Percentiles rank a stretch among this genome's conserved stretches.
Conservation (phyloP, 2,113 vertebrate genomes). For the Macquaria ambigua region DNA sequence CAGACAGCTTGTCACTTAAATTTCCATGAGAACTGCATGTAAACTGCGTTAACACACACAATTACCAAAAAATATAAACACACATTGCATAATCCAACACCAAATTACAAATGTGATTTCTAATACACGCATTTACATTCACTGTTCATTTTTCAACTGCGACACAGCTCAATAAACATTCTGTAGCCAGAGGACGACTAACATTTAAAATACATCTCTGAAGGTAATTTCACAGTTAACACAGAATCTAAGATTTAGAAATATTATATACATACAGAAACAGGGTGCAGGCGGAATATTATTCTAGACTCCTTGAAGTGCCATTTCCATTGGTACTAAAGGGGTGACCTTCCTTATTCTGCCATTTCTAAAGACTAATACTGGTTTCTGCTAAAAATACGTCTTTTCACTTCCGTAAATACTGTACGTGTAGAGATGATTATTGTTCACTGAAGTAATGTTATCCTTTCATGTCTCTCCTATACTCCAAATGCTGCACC, state of each 20-base stretch:
- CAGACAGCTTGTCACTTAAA: not conserved
- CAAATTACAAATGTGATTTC: constrained; percentile 16
- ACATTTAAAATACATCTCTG: constrained; percentile 33
- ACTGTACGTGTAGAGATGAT: not conserved
- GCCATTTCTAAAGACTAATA: not conserved
- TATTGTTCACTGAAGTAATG: not conserved
- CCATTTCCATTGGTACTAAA: not conserved
- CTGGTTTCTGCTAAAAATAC: not conserved
- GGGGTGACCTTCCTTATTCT: too few relatives aligned
- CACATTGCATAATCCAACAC: not conserved
- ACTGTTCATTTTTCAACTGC: constrained; percentile 20
- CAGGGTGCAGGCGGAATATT: not conserved
- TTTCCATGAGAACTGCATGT: not conserved
- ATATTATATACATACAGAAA: constrained; percentile 10
- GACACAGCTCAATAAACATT: not conserved
- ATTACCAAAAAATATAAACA: not conserved
- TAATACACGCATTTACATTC: constrained; percentile 13
- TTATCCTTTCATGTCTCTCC: not conserved
- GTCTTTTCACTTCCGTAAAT: not conserved
- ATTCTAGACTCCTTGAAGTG: not conserved
- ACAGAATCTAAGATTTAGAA: constrained; percentile 3
- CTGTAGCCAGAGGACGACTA: constrained; percentile 4
- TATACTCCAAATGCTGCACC: too few relatives aligned
- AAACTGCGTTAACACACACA: not conserved
- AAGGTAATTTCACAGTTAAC: constrained; percentile 23